These are phyloP conservation scores for Esperia sulphurella DNA, from an alignment of 2,888 invertebrate genomes.

Conservation along the genomic window DNA sequence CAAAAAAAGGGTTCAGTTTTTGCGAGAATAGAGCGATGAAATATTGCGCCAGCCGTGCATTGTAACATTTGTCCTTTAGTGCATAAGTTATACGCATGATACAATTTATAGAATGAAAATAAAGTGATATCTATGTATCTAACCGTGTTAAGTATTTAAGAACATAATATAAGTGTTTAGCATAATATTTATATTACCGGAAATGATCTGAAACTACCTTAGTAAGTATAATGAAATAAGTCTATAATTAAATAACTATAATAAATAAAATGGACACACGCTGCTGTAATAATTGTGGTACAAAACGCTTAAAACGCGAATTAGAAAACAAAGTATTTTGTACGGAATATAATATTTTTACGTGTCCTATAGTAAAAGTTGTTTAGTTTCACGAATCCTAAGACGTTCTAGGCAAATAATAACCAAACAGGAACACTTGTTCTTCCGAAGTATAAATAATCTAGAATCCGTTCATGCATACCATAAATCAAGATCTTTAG, in stretches of 20 bases:
- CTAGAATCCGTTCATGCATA: slow-evolving; percentile 21
- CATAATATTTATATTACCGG: no score
- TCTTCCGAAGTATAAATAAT: slow-evolving; percentile 44
- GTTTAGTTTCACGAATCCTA: background rate
- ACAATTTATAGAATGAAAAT: slow-evolving; percentile 7
- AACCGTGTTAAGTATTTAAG: background rate
- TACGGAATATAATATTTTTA: background rate
- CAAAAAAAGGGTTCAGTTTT: slow-evolving; percentile 72
- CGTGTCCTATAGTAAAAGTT: background rate
- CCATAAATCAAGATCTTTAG: slow-evolving; percentile 55
- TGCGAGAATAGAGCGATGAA: slow-evolving; percentile 64
- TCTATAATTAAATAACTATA: no score
- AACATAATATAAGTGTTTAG: no score
- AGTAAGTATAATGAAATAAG: no score
- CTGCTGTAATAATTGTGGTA: no score
- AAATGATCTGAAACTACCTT: no score
- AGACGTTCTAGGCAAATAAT: no score
- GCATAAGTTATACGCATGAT: slow-evolving; percentile 22
- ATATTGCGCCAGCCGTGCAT: slow-evolving; percentile 74
- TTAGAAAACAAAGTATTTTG: no score
- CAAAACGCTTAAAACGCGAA: no score
- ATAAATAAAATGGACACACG: no score
- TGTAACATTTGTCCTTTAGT: slow-evolving; percentile 72
- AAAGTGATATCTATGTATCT: slow-evolving; percentile 1
- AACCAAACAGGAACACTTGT: slow-evolving; percentile 33